These are phyloP conservation scores for Perca schrenkii DNA, from an alignment of 2,113 vertebrate genomes.

Conservation along the genomic window DNA sequence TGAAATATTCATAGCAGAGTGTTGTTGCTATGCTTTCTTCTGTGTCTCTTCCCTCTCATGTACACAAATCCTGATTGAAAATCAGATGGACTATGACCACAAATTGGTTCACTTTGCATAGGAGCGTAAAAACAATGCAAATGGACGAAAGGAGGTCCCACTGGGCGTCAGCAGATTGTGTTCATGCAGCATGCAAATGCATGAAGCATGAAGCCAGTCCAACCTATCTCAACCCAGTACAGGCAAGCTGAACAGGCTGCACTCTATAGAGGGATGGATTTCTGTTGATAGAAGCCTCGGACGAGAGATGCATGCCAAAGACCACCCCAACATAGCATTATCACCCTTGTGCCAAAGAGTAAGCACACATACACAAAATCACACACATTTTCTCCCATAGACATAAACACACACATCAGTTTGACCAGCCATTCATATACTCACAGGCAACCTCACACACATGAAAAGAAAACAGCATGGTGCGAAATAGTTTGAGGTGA, in stretches of 20 bases:
- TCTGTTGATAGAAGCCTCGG: conserved; percentile 57
- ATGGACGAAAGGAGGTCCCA: conserved; percentile 62
- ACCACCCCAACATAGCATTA: conserved; percentile 19
- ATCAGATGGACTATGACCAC: conserved; percentile 40
- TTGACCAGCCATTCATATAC: conserved; percentile 50
- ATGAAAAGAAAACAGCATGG: conserved; percentile 61
- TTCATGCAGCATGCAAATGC: conserved; percentile 79
- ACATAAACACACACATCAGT: conserved; percentile 25
- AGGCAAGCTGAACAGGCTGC: conserved; percentile 51
- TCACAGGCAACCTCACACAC: conserved; percentile 26
- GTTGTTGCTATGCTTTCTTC: conserved; percentile 52
- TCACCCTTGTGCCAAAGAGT: neutral
- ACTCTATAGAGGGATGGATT: conserved; percentile 61
- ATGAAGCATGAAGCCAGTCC: conserved; percentile 61
- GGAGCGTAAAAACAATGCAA: conserved; percentile 68
- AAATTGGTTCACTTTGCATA: conserved; percentile 55
- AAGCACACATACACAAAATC: conserved; percentile 23
- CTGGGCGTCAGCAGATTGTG: conserved; percentile 67
- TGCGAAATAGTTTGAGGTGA: conserved; percentile 65
- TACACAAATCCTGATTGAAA: conserved; percentile 64
- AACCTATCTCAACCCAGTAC: conserved; percentile 44
- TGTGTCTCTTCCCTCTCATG: conserved; percentile 37
- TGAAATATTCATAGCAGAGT: conserved; percentile 70
- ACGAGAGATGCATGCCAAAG: conserved; percentile 74
- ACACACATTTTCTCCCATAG: conserved; percentile 24